Evolutionary conservation across 2,888 invertebrate species (phyloP), one percentile per base, ranked within the genome.

Genomic region (Sesia bembeciformis): DNA sequence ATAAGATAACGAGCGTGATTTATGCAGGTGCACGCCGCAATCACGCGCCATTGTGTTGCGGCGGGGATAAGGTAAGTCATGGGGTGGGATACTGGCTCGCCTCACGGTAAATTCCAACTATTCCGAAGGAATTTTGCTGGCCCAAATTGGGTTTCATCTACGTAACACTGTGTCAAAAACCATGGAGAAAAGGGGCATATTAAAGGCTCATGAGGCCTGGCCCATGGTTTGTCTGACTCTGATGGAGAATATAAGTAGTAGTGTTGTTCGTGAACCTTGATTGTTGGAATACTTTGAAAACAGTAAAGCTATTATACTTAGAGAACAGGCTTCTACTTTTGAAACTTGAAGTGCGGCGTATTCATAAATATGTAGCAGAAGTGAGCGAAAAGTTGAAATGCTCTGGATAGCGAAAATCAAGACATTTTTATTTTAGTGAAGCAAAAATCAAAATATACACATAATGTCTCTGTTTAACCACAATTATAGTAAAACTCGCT

Each of bases 1-100:
- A 52, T 7, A 51, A 53, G 55, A 56, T 68, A 69, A 68, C 67
- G 64, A 67, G 70, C 62, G 70, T 77, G 83, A 83, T 83, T 81
- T 82, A 83, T 82, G 82, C 81, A 82, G 83, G 76, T 74, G 76
- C 74, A 72, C 67, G 68, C 74, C 76, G 81, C 81, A 84, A 84
- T 84, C 84, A 83, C 72, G 72, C 69, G 67, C 80, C 75, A 82
- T 82, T 83, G 83, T 84, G 66, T 63, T 66, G 66, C 65, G 68
- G 67, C 65, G 64, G 63, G 63, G 57, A 50, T 50, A 40, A 58
- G 60, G 62, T 58, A 62, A 65, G 67, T 62, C 62, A 63, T 56
- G 62, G 62, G 64, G 58, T 54, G 52, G 52, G 59, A 56, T 56
- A 41, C 40, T 42, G 52, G 53, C 54, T 58, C 60, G 57, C 39